Base-by-base conservation (phyloP, 2,888 invertebrate genomes). In the Philaethria dido region DNA sequence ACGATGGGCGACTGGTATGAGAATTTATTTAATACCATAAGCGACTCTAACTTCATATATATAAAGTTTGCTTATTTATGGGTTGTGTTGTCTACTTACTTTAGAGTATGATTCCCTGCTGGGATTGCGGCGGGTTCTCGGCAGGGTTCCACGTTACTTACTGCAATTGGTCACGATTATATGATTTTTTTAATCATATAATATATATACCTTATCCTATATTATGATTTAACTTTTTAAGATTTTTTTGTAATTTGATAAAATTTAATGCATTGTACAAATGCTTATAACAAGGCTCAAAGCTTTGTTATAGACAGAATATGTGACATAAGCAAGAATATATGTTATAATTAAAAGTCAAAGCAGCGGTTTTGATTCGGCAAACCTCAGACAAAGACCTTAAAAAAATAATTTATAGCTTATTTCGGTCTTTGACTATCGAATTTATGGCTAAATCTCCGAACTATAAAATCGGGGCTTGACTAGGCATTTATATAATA, bases 111-210 rank as follows among this genome's bases (percentile, higher is more conserved):
- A 62, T 54, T 66, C 77, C 88, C 90, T 79, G 88, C 88, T 82
- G 89, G 72, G 87, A 74, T 63, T 61, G 77, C 82, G 78, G 85
- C 80, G 81, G 76, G 66, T 68, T 75, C 87, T 71, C 89, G 77
- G 83, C 86, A 73, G 85, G 88, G 75, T 75, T 69, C 74, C 77
- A 77, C 80, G 77, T 83, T 84, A 83, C 86, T 82, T 84, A 86
- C 82, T 83, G 79, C 87, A 84, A 85, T 87, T 84, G 86, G 84
- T 88, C 87, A 88, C 85, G 87, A 86, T 84, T 83, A 86, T 81
- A 80, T 4, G 14, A 11, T 79, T 84, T 85, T 82, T 52, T 83
- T 60, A 33, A n/a, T n/a, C 48, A 62, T 59, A 64, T 63, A 50
- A 48, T 29, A 20, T 33, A 8, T 29, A 36, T 3, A n/a, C 22